Conservation (phyloP, 2,888 invertebrate species). For the Antheraea assamensis region DNA sequence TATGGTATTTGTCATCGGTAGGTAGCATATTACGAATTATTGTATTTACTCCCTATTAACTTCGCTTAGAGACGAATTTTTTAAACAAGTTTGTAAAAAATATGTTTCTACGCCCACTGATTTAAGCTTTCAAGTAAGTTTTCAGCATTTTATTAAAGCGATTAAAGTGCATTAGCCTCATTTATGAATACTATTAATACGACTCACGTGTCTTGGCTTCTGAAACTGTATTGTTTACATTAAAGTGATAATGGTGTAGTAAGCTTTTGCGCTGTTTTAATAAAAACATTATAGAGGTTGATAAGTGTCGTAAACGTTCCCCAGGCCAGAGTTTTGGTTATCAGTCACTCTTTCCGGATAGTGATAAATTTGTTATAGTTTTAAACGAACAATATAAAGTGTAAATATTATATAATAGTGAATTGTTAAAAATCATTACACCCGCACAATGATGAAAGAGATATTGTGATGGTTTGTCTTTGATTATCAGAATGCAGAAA, state of each 20-base stretch:
- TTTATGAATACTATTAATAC: constrained; percentile 28
- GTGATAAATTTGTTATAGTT: constrained; percentile 28
- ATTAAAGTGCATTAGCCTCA: constrained; percentile 35
- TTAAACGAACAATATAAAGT: constrained; percentile 22
- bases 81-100: not conserved
- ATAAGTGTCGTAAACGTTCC: constrained; percentile 1
- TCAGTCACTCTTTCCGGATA: constrained; percentile 27
- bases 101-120: not conserved
- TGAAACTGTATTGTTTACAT: constrained; percentile 37
- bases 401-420: not conserved
- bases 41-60: no score
- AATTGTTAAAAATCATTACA: no score
- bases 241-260: constrained; percentile 32
- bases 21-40: no score
- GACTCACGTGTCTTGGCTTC: constrained; percentile 31
- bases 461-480: no score
- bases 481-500: no score
- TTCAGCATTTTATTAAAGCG: not conserved
- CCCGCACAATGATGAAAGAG: no score
- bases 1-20: not conserved
- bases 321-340: constrained; percentile 25
- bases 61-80: no score
- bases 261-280: constrained; percentile 27
- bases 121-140: not conserved
- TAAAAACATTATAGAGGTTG: not conserved